These are phyloP conservation scores for Coboldia fuscipes DNA, from an alignment of 1,140 invertebrate genomes.

Conservation along the genomic window DNA sequence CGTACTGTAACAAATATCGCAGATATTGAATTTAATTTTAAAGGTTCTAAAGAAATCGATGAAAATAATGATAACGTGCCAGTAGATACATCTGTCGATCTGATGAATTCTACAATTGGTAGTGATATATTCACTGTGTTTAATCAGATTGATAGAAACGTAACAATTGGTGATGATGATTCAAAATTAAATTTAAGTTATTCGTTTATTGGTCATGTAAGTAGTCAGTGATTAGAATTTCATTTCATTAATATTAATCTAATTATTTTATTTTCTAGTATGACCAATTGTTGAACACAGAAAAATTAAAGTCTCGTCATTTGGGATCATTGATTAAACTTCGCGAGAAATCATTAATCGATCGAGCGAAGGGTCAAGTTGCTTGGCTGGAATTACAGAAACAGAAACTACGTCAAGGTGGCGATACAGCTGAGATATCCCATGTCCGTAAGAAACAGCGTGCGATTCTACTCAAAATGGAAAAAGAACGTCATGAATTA, in stretches of 20 bases:
- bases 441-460: conserved; percentile 9
- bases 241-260: not conserved
- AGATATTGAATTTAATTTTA: no score
- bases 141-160: conserved; percentile 5
- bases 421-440: conserved; percentile 5
- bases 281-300: conserved; percentile 7
- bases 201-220: conserved; percentile 8
- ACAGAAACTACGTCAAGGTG: conserved; percentile 8
- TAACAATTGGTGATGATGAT: not conserved
- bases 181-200: conserved; percentile 7
- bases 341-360: conserved; percentile 9
- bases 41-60: no score
- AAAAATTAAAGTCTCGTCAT: conserved; percentile 7
- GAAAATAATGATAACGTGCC: no score
- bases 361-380: conserved; percentile 11
- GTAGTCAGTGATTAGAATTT: conserved; percentile 2
- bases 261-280: conserved; percentile 2
- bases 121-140: conserved; percentile 7
- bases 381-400: conserved; percentile 11
- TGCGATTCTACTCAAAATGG: conserved; percentile 8
- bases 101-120: conserved; percentile 2
- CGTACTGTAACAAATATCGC: no score
- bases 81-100: no score
- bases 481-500: conserved; percentile 7
- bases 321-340: conserved; percentile 8